Evolutionary conservation across 2,888 invertebrate species (phyloP).

Genomic region (Azorinus chamasolen): DNA sequence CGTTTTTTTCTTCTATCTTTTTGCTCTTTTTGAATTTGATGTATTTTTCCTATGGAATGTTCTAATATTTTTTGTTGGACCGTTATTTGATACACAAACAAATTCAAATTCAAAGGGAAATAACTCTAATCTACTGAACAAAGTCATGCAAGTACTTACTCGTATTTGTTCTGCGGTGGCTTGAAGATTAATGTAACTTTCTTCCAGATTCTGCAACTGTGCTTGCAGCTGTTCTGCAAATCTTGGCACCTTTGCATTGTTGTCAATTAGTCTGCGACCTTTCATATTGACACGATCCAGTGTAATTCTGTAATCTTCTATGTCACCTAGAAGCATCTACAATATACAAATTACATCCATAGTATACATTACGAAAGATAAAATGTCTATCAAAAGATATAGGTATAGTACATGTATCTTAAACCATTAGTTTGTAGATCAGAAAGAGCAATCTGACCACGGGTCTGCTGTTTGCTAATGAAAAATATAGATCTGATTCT

Average conservation of each 20-base stretch:
- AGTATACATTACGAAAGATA: too few species aligned
- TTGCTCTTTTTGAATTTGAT: too few species aligned
- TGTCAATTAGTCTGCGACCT: constrained; percentile 93
- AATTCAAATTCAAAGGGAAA: constrained; percentile 19
- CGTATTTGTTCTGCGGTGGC: constrained; percentile 97
- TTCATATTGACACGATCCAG: constrained; percentile 94
- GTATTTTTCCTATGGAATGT: too few species aligned
- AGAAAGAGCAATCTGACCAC: too few species aligned
- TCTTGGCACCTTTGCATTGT: constrained; percentile 89
- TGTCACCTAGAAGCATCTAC: constrained; percentile 87
- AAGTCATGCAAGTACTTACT: constrained; percentile 76
- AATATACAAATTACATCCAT: constrained; percentile 24
- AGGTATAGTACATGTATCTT: too few species aligned
- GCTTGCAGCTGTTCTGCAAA: constrained; percentile 93
- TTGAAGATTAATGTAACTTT: constrained; percentile 95
- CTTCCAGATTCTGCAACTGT: constrained; percentile 96
- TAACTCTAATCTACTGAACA: constrained; percentile 9
- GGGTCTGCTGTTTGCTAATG: too few species aligned
- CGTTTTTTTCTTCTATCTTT: background rate
- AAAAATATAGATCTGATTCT: too few species aligned
- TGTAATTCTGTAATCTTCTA: constrained; percentile 93
- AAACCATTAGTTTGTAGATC: too few species aligned
- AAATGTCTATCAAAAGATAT: too few species aligned
- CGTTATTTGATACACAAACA: background rate
- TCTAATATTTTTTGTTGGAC: too few species aligned